Evolutionary conservation across 2,888 invertebrate species (phyloP).

Genomic region (Microctonus hyperodae): DNA sequence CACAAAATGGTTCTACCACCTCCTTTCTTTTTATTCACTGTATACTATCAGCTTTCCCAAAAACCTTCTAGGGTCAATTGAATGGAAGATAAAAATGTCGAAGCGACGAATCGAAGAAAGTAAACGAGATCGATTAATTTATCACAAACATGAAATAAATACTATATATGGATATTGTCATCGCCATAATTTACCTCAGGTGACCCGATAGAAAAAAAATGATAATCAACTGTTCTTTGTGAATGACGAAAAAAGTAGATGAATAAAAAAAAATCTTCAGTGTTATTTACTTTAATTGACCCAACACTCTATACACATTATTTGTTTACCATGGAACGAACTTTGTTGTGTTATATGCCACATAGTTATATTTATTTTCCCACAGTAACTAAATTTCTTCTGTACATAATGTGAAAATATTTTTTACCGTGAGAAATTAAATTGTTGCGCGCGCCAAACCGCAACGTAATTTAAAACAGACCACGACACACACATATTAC

Average conservation of each 20-base stretch:
- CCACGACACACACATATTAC: not conserved
- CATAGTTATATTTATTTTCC: not conserved
- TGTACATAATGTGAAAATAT: not conserved
- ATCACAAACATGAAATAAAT: not conserved
- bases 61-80: not conserved
- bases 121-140: not conserved
- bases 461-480: constrained; percentile 8
- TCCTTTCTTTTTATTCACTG: not conserved
- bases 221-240: not conserved
- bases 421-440: not conserved
- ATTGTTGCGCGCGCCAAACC: constrained; percentile 10
- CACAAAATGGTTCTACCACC: too few species aligned
- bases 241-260: too few species aligned
- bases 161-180: not conserved
- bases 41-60: too few species aligned
- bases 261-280: not conserved
- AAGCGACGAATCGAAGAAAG: not conserved
- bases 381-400: not conserved
- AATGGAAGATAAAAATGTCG: not conserved
- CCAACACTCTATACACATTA: too few species aligned
- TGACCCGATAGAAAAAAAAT: not conserved
- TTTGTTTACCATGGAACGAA: not conserved
- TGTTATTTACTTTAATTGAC: not conserved
- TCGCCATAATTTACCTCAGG: not conserved
- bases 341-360: not conserved